Conservation (phyloP, 1,140 invertebrate genomes). For the Drosophila triauraria region DNA sequence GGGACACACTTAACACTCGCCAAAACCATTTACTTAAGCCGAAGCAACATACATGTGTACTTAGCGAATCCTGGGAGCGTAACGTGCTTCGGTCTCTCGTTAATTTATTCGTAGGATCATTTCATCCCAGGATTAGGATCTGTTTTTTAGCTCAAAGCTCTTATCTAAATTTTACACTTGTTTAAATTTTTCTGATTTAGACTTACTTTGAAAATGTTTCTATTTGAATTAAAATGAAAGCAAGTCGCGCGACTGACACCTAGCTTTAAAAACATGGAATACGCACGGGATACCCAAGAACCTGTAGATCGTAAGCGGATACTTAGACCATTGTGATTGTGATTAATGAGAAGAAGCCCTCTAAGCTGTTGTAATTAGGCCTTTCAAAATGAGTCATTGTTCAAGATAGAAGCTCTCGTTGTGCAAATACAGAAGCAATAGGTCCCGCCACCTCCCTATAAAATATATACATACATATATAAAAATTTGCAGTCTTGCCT, state of each 20-base stretch:
- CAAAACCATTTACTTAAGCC: constrained; percentile 54
- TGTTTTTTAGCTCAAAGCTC: constrained; percentile 37
- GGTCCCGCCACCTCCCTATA: background rate
- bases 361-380: constrained; percentile 38
- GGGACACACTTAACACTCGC: constrained; percentile 56
- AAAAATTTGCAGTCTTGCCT: background rate
- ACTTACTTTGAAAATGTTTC: constrained; percentile 44
- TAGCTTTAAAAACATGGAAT: constrained; percentile 51
- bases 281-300: constrained; percentile 42
- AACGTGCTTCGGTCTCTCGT: constrained; percentile 40
- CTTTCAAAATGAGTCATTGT: constrained; percentile 14
- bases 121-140: constrained; percentile 37
- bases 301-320: constrained; percentile 27
- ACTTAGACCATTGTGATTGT: constrained; percentile 35
- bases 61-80: constrained; percentile 42
- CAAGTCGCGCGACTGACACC: constrained; percentile 52
- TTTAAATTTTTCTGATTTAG: constrained; percentile 1
- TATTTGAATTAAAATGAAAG: constrained; percentile 34
- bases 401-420: constrained; percentile 14
- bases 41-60: constrained; percentile 42
- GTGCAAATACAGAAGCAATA: background rate
- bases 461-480: background rate
- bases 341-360: constrained; percentile 19
- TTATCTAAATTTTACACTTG: constrained; percentile 6
- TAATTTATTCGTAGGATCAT: constrained; percentile 47